Percentiles rank a stretch among this genome's conserved stretches.
Conservation (phyloP, 2,797 vertebrate species). For the Hephaestus fuliginosus region DNA sequence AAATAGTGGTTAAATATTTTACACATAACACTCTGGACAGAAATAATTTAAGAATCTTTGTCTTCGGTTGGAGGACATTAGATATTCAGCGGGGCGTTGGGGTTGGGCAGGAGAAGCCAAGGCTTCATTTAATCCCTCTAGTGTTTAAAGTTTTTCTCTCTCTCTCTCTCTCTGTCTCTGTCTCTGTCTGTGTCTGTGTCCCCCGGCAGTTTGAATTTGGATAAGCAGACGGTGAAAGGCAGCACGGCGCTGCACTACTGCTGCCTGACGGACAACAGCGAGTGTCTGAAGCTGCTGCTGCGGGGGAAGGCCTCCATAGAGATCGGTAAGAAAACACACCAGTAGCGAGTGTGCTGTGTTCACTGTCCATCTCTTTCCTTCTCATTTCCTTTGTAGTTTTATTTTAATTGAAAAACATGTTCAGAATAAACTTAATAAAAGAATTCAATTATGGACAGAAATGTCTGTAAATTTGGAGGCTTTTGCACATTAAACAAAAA, state of each 20-base stretch:
- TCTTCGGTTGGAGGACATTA: neutral
- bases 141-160: neutral
- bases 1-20: neutral
- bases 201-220: constrained; percentile 91
- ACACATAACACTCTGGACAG: neutral
- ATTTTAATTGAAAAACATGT: neutral
- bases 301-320: constrained; percentile 97
- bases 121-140: neutral
- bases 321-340: constrained; percentile 87
- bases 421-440: neutral
- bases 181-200: constrained; percentile 15
- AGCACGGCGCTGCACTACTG: constrained; percentile 98
- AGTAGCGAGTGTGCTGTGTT: neutral
- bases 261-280: constrained; percentile 97
- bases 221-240: constrained; percentile 96
- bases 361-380: neutral
- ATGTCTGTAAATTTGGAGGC: no score
- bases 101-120: neutral
- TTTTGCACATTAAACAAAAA: no score
- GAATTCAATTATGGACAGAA: neutral
- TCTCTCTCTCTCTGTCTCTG: neutral
- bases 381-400: no score
- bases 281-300: constrained; percentile 98
- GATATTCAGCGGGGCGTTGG: neutral
- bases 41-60: neutral